These are phyloP conservation scores for Seriola aureovittata DNA, from an alignment of 2,113 vertebrate genomes.

Conservation along the genomic window DNA sequence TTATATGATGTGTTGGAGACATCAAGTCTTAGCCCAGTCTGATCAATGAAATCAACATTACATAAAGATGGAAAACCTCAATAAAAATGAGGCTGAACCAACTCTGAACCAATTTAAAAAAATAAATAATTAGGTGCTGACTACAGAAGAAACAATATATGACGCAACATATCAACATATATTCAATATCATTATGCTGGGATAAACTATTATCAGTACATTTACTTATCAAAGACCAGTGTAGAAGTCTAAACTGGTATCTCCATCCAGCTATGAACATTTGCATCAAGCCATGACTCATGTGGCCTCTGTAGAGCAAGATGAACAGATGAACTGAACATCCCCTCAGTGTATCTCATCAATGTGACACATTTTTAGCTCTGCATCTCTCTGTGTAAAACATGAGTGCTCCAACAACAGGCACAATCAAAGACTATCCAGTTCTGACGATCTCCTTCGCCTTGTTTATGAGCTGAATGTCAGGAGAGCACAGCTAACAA, in stretches of 20 bases:
- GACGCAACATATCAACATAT: too few relatives aligned
- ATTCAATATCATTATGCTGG: background rate
- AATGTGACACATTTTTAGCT: background rate
- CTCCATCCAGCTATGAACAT: background rate
- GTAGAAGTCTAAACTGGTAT: background rate
- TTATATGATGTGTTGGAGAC: too few relatives aligned
- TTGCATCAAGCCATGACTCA: background rate
- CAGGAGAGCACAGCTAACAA: background rate
- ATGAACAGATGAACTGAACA: conserved; percentile 1
- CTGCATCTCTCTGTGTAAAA: background rate
- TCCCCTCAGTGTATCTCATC: background rate
- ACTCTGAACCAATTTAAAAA: background rate
- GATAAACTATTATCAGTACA: background rate
- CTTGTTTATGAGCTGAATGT: background rate
- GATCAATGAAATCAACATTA: background rate
- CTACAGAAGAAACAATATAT: background rate
- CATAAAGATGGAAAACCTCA: background rate
- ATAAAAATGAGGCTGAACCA: background rate
- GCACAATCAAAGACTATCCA: too few relatives aligned
- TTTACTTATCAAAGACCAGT: background rate
- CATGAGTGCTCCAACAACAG: background rate
- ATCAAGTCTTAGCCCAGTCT: too few relatives aligned
- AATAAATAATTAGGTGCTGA: background rate
- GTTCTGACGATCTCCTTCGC: background rate
- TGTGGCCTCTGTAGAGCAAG: background rate